A percentile compares a stretch with the other conserved stretches of the same genome.
phyloP scores from a whole-genome alignment of 2,113 vertebrate genomes.

The Mobula birostris region DNA sequence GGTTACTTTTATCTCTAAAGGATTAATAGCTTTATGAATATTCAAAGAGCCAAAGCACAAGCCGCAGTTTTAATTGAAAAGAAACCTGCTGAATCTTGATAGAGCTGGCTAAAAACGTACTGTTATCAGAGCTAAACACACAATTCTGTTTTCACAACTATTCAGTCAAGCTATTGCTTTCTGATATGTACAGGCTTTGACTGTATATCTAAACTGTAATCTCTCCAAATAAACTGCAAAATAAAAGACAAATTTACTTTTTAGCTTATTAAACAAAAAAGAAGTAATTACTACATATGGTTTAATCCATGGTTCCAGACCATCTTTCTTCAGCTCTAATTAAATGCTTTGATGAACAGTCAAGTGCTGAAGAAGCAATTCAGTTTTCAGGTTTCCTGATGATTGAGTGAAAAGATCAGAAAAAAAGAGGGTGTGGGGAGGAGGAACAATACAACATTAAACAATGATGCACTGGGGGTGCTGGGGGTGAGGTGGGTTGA shows the following conservation, averaged over 20 bases:
- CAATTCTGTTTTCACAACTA: background rate
- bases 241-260: background rate
- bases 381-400: background rate
- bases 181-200: background rate
- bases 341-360: background rate
- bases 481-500: too few species aligned
- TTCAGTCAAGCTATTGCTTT: background rate
- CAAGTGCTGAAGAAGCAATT: background rate
- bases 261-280: conserved; percentile 23
- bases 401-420: conserved; percentile 11
- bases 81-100: background rate
- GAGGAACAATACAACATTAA: background rate
- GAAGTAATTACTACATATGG: background rate
- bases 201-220: background rate
- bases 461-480: background rate
- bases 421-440: background rate
- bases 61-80: background rate
- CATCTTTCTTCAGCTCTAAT: background rate
- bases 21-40: background rate
- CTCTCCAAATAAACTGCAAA: background rate
- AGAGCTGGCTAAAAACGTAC: background rate
- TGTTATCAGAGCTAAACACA: background rate
- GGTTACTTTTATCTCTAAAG: background rate
- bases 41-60: background rate
- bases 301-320: conserved; percentile 4